Conservation (phyloP, 35 echinoderm and acorn worm genomes). For the Apostichopus parvimensis region DNA sequence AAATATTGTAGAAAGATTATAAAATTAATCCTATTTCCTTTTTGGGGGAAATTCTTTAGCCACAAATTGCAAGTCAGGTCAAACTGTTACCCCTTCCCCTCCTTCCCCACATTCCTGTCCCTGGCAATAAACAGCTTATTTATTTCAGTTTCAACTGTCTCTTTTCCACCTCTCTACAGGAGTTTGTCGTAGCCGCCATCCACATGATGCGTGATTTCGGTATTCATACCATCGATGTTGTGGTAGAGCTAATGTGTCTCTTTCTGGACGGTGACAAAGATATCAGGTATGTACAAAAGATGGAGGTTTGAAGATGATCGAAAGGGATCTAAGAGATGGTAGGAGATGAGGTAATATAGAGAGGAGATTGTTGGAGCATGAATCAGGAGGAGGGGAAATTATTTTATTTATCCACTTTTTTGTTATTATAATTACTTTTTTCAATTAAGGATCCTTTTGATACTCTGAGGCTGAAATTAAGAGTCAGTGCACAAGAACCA, state of each 20-base stretch:
- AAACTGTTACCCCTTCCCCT: too few relatives aligned
- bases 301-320: background rate
- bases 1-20: too few relatives aligned
- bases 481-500: too few relatives aligned
- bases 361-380: background rate
- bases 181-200: constrained; percentile 75
- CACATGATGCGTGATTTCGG: constrained; percentile 60
- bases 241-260: constrained; percentile 74
- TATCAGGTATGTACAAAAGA: constrained; percentile 69
- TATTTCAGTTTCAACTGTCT: background rate
- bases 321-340: background rate
- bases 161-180: constrained; percentile 40
- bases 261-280: constrained; percentile 92
- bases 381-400: too few relatives aligned
- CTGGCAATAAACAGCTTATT: background rate
- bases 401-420: too few relatives aligned
- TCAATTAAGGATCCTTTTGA: too few relatives aligned
- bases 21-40: too few relatives aligned
- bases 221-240: constrained; percentile 47
- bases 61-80: too few relatives aligned
- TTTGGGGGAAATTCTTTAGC: too few relatives aligned
- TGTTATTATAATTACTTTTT: too few relatives aligned
- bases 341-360: background rate
- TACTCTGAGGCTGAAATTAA: too few relatives aligned
- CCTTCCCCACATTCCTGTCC: too few relatives aligned